phyloP scores from a whole-genome alignment of 1,140 invertebrate genomes.

The Panagrolaimus sp. region DNA sequence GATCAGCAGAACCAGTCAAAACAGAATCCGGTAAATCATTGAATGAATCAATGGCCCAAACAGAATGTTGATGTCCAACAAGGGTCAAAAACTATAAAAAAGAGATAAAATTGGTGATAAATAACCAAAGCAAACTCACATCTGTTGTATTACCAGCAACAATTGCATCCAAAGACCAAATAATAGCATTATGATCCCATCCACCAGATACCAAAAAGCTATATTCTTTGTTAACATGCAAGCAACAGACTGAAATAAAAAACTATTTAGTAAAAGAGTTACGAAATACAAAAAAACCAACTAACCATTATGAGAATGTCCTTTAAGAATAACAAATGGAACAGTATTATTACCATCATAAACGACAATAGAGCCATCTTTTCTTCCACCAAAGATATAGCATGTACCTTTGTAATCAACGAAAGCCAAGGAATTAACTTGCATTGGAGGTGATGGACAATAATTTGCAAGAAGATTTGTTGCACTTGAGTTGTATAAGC shows the following conservation, averaged over 20 bases:
- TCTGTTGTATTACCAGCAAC: constrained; percentile 20
- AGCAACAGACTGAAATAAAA: constrained; percentile 37
- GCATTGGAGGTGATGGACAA: constrained; percentile 16
- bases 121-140: constrained; percentile 3
- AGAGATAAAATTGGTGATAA: neutral
- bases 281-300: neutral
- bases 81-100: constrained; percentile 30
- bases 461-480: constrained; percentile 14
- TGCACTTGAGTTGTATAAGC: neutral
- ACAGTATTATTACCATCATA: constrained; percentile 19
- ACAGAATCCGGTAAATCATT: constrained; percentile 44
- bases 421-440: constrained; percentile 27
- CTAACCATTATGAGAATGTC: constrained; percentile 26
- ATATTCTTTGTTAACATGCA: constrained; percentile 29
- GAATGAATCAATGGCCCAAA: constrained; percentile 80
- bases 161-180: constrained; percentile 44
- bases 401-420: neutral
- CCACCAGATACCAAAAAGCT: constrained; percentile 32
- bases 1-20: constrained; percentile 74
- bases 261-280: neutral
- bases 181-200: constrained; percentile 48
- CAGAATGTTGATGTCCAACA: constrained; percentile 72
- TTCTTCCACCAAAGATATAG: constrained; percentile 27
- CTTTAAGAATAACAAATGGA: constrained; percentile 20
- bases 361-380: constrained; percentile 29